These are phyloP conservation scores for Megalonaias nervosa DNA, from an alignment of 1,140 invertebrate species.

Conservation along the genomic window DNA sequence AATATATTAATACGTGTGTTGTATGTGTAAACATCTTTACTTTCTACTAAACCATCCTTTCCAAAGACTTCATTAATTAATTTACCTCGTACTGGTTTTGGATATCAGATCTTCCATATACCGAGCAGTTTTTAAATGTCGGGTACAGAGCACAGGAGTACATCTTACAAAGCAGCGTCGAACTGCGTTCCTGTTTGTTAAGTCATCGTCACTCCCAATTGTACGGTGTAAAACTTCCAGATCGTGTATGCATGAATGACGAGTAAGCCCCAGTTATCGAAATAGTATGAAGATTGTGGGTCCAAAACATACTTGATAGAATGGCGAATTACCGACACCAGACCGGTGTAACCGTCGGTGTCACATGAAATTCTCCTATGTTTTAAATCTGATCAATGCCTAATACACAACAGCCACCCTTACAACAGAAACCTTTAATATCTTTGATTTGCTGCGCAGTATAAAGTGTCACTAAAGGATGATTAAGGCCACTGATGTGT, in stretches of 20 bases:
- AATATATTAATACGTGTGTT: too few relatives aligned
- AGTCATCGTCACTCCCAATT: slow-evolving; percentile 21
- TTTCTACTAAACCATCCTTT: too few relatives aligned
- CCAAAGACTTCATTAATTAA: too few relatives aligned
- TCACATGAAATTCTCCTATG: slow-evolving; percentile 19
- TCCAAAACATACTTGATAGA: slow-evolving; percentile 9
- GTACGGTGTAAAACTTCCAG: slow-evolving; percentile 4
- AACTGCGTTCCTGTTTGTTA: slow-evolving; percentile 3
- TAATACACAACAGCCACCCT: neutral
- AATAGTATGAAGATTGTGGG: slow-evolving; percentile 25
- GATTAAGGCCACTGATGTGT: slow-evolving; percentile 7
- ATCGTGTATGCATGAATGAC: slow-evolving; percentile 14
- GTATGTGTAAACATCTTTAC: too few relatives aligned
- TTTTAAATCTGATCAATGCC: slow-evolving; percentile 25
- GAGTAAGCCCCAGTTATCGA: slow-evolving; percentile 3
- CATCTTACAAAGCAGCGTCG: slow-evolving; percentile 1
- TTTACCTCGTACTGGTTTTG: too few relatives aligned
- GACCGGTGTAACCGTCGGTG: slow-evolving; percentile 17
- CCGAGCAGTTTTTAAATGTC: slow-evolving; percentile 10
- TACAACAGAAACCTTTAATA: slow-evolving; percentile 21
- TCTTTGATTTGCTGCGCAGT: slow-evolving; percentile 18
- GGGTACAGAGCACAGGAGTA: slow-evolving; percentile 10
- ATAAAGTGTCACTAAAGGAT: slow-evolving; percentile 7
- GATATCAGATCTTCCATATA: slow-evolving; percentile 23
- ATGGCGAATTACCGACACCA: neutral